These are phyloP conservation scores for Lepilemur septentrionalis DNA, from an alignment of 2,797 vertebrate genomes.

Conservation along the genomic window DNA sequence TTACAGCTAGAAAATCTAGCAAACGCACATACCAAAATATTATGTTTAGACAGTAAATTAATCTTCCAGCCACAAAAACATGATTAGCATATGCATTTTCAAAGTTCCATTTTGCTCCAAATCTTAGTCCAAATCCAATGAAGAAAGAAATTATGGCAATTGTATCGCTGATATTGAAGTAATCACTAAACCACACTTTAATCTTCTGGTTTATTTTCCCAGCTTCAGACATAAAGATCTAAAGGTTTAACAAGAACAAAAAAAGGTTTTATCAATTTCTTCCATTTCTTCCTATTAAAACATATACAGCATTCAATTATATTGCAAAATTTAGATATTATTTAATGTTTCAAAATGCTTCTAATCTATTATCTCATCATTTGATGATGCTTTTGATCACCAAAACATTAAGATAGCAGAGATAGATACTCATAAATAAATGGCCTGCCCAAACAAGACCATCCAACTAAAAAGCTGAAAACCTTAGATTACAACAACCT, in stretches of 20 bases:
- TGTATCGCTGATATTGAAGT: conserved; percentile 97
- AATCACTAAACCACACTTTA: conserved; percentile 98
- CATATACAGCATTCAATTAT: not conserved
- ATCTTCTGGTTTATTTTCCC: conserved; percentile 98
- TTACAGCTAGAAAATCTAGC: conserved; percentile 97
- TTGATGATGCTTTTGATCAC: not conserved
- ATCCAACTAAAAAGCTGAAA: conserved; percentile 12
- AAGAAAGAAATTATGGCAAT: conserved; percentile 96
- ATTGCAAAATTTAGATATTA: not conserved
- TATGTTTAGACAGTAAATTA: conserved; percentile 97
- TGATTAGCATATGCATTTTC: conserved; percentile 83
- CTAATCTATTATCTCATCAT: not conserved
- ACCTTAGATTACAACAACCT: not conserved
- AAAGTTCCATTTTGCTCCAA: conserved; percentile 87
- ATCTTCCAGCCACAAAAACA: conserved; percentile 91
- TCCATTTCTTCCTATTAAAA: conserved; percentile 51
- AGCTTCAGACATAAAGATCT: conserved; percentile 99
- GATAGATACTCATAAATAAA: conserved; percentile 11
- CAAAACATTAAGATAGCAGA: not conserved
- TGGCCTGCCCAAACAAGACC: not conserved
- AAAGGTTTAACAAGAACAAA: conserved; percentile 58
- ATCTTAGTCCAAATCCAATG: conserved; percentile 94
- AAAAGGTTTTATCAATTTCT: conserved; percentile 20
- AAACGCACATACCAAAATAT: conserved; percentile 99
- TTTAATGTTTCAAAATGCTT: conserved; percentile 45